Evolutionary conservation across 2,113 vertebrate species (phyloP), one percentile per base, ranked within the genome.

Genomic region (Campylomormyrus tamandua): DNA sequence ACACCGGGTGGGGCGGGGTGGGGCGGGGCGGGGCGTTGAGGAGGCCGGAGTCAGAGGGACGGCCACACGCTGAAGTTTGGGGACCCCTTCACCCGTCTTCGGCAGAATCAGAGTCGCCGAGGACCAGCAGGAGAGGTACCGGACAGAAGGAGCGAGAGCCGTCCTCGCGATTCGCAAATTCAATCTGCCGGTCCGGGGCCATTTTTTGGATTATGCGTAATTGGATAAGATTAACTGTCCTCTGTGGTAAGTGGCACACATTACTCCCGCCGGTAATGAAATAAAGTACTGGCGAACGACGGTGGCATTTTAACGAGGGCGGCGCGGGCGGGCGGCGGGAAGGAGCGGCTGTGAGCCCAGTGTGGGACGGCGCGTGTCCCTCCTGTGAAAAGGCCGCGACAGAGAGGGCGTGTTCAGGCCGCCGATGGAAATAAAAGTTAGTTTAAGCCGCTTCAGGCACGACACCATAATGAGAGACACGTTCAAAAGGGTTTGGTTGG

Each of bases 381-480:
- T 21, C 83, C 83, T 42, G 39, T 15, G 83, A 48, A 48, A 83
- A 84, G 83, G 83, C 66, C 6, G 19, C 31, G 8, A 39, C 49
- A 58, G 49, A 89, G 91, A 94, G 74, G 11, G 94, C 94, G 93
- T 95, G 94, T 92, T 96, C 93, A 93, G 92, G 94, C 90, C 95
- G 94, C 92, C 90, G 92, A 90, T 83, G 93, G 93, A 94, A 94
- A 94, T 94, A 90, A 92, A 87, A 93, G 92, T 93, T 93, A 93
- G 93, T 92, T 92, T 93, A 92, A 92, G 89, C 90, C 91, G 93
- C 94, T 94, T 91, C 89, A 93, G 93, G 91, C 93, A 90, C 89
- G 91, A 90, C 90, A 86, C 89, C 39, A 42, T 95, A 96, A 96
- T 95, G 94, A 94, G 95, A 95, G 92, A 91, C 95, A 96, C 94